Evolutionary conservation across 2,888 invertebrate genomes (phyloP), one percentile per base, ranked within the genome.

Genomic region (Lasioglossum oenotherae): DNA sequence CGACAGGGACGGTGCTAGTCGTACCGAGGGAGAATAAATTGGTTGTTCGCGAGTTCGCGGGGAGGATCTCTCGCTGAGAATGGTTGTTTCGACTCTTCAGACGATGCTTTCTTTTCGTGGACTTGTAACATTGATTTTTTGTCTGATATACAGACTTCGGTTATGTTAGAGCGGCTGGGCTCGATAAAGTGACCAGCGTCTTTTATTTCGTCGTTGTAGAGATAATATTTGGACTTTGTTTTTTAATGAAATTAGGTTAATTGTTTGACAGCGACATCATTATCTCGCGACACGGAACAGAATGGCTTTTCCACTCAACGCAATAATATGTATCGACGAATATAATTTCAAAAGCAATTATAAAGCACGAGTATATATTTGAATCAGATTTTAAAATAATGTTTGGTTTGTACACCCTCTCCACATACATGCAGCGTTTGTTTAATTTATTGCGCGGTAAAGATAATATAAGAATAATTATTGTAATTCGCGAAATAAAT

Each of bases 11-110:
- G 14, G 2, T n/a, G 57, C 74, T 49, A 72, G 41, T 78, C 27
- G 23, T 31, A 46, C 53, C 53, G 77, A 27, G 4, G 46, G 10
- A 27, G 72, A 81, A 49, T 49, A 38, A 49, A 78, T 81, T 64
- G 78, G 60, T 72, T 27, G 35, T 46, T 38, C 46, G 49, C 5
- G 16, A 49, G 23, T 53, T n/a, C 12, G 38, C 5, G 35, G 38
- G 14, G 23, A 27, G 12, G 16, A 23, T 53, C 44, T 76, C 16
- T 35, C 49, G 2, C 23, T 0, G 53, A 31, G 12, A 1, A 12
- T 31, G 16, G 64, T 64, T 64, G 64, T 64, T 64, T 64, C 16
- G 31, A 64, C 64, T 64, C 27, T 31, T 6, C 31, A 16, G 64
- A 64, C n/a, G 16, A 6, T 64, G 16, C 14, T 64, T 64, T 16